These are phyloP conservation scores for Meloe dianella DNA, from an alignment of 2,888 invertebrate species.

Conservation along the genomic window DNA sequence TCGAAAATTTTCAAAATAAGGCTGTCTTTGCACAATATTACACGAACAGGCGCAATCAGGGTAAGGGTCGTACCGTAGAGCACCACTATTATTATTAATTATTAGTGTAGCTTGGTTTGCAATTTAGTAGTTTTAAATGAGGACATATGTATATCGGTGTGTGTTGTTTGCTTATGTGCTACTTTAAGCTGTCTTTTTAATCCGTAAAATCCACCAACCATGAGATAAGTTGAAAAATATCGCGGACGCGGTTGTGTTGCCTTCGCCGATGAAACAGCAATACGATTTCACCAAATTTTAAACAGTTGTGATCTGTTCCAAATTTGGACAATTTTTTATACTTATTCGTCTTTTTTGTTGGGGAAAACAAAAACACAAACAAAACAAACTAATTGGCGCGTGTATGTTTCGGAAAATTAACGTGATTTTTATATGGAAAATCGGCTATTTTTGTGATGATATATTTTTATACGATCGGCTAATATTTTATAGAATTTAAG, in stretches of 20 bases:
- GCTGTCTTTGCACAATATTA: conserved; percentile 57
- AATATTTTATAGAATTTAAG: conserved; percentile 34
- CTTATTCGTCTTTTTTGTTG: not conserved
- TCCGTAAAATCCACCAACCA: conserved; percentile 50
- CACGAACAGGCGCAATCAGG: conserved; percentile 58
- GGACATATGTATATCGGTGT: conserved; percentile 50
- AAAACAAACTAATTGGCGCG: conserved; percentile 18
- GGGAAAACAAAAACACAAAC: too few species aligned
- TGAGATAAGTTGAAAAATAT: conserved; percentile 38
- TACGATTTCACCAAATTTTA: not conserved
- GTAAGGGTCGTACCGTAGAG: conserved; percentile 59
- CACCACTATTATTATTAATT: conserved; percentile 48
- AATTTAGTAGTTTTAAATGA: conserved; percentile 46
- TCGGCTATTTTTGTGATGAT: conserved; percentile 52
- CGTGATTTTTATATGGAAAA: conserved; percentile 27
- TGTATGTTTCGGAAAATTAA: conserved; percentile 16
- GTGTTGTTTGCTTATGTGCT: conserved; percentile 53
- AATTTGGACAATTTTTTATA: not conserved
- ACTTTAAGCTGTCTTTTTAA: conserved; percentile 47
- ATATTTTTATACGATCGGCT: conserved; percentile 48
- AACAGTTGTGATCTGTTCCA: not conserved
- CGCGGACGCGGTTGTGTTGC: not conserved
- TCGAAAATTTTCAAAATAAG: conserved; percentile 41
- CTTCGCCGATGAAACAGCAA: not conserved
- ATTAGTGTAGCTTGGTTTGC: conserved; percentile 53